Base-by-base conservation (phyloP, 2,113 vertebrate species). In the Scomber colias region DNA sequence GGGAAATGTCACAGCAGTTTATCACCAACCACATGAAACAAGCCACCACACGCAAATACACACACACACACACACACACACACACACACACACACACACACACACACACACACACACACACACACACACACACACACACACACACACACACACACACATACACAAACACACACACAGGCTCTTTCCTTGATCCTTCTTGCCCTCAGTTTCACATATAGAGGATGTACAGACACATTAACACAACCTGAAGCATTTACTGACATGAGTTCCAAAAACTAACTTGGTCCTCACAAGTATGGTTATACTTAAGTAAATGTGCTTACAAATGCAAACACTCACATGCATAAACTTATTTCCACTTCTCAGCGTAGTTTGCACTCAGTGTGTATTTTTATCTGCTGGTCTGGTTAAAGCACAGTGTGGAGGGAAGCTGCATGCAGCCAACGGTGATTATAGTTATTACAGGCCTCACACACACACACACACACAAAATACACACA, bases 361-460 rank as follows among this genome's bases (percentile, higher is more conserved):
- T 56, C 86, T 84, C 64, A 16, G 80, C 10, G 61, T 70, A 79
- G 87, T 83, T 91, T 88, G 78, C 59, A 76, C 76, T 57, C 64
- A 21, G 64, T 84, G 87, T 24, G 75, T 94, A 94, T 94, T 94
- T 93, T 91, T 92, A 90, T 92, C 90, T 82, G 72, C 66, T 40
- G 60, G 67, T 83, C 82, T 91, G 81, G 88, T 90, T 90, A 89
- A 92, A 93, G 83, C 80, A 72, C 87, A 90, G 83, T 79, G 88
- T 88, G 87, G 88, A 91, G 90, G 84, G 81, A 91, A 87, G 85
- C 89, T 84, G 78, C 82, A 87, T 84, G 81, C 82, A 88, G 92
- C 89, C 86, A 93, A 53, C 74, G 12, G 90, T 93, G 92, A 94
- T 94, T 94, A 94, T 93, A 94, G 93, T 93, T 91, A 94, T 94